Evolutionary conservation across 1,140 invertebrate genomes (phyloP).

Genomic region (Spodoptera frugiperda): DNA sequence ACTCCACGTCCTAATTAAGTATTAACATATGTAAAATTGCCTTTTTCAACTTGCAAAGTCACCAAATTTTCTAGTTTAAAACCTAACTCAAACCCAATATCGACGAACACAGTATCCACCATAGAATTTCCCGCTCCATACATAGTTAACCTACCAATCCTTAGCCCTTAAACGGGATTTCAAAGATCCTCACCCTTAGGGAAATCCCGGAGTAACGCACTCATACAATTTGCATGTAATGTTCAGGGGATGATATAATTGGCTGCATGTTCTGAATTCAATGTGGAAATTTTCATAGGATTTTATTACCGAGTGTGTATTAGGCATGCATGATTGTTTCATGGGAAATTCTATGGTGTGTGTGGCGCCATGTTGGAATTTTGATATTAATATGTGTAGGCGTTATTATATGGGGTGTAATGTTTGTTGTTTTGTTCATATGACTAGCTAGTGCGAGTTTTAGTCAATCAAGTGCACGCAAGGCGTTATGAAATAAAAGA

Average conservation of each 20-base stretch:
- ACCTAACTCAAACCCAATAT: no score
- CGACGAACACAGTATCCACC: not conserved
- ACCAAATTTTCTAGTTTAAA: no score
- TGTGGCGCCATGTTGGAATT: not conserved
- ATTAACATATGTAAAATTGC: no score
- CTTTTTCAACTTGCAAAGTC: no score
- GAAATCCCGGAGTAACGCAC: slow-evolving; percentile 29
- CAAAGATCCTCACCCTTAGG: slow-evolving; percentile 23
- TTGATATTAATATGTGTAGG: no score
- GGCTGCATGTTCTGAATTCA: slow-evolving; percentile 38
- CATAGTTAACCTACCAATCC: slow-evolving; percentile 27
- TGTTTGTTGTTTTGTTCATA: no score
- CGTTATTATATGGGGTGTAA: no score
- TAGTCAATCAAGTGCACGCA: no score
- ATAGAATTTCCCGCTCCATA: slow-evolving; percentile 14
- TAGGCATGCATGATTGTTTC: slow-evolving; percentile 14
- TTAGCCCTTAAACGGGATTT: slow-evolving; percentile 18
- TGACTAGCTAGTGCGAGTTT: no score
- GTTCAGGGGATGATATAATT: slow-evolving; percentile 40
- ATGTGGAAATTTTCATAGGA: slow-evolving; percentile 26
- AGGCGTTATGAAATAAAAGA: no score
- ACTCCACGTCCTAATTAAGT: no score
- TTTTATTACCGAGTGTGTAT: slow-evolving; percentile 2
- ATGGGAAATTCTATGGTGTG: not conserved
- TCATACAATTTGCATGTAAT: slow-evolving; percentile 45